phyloP scores from a whole-genome alignment of 2,113 vertebrate genomes.

The Connochaetes taurinus region DNA sequence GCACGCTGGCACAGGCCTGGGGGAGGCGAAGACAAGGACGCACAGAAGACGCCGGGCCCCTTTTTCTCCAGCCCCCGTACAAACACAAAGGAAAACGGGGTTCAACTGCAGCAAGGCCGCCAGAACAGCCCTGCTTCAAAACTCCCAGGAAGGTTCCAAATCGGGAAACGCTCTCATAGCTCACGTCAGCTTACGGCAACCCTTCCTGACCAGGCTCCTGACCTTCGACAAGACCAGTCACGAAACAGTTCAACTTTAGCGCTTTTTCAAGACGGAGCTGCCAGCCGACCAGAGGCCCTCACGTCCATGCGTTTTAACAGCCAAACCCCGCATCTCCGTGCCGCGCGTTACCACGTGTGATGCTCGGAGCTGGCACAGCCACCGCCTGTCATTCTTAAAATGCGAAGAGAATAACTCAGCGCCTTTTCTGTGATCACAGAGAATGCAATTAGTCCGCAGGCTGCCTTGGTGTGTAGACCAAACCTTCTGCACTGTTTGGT shows the following conservation, averaged over 20 bases:
- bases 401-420: not conserved
- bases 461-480: constrained; percentile 57
- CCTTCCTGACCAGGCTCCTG: not conserved
- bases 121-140: not conserved
- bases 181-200: not conserved
- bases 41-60: not conserved
- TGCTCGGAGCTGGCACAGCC: not conserved
- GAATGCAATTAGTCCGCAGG: constrained; percentile 24
- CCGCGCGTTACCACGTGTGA: not conserved
- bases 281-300: not conserved
- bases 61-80: not conserved
- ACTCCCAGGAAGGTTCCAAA: not conserved
- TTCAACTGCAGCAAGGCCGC: not conserved
- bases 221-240: not conserved
- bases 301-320: not conserved
- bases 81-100: not conserved
- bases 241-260: not conserved
- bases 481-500: constrained; percentile 30
- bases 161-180: not conserved
- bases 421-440: not conserved
- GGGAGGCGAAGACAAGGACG: not conserved
- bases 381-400: constrained; percentile 53
- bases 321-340: not conserved
- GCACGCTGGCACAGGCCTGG: not conserved
- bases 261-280: not conserved